Base-by-base conservation (phyloP, 2,888 invertebrate genomes). In the Smittia aterrima region DNA sequence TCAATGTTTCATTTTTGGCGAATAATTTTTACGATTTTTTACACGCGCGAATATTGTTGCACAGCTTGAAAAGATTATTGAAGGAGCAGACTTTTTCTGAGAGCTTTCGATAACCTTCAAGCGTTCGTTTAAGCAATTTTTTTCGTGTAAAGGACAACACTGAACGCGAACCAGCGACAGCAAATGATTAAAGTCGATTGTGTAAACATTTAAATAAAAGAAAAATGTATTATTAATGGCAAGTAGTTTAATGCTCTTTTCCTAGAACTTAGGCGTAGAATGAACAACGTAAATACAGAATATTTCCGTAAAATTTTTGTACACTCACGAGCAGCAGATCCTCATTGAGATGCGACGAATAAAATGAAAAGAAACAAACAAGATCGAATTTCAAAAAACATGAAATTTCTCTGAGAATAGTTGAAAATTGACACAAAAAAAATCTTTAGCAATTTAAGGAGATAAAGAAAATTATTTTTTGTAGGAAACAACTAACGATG, bases 381-480 rank as follows among this genome's bases (percentile, higher is more conserved):
- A 66, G 18, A 25, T 27, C 27, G 24, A 24, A 24, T 24, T 66
- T 38, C 16, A 13, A 6, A 11, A n/a, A n/a, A n/a, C n/a, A 9
- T 32, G 32, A 9, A 3, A 9, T 32, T 32, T 32, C 32, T 3
- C 32, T 32, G 32, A 32, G n/a, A 40, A 20, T 32, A 66, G 40
- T 20, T 66, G 40, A 20, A 47, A 47, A 47, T 47, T 47, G 47
- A 47, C 16, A 38, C 38, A 38, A 4, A 38, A 47, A 32, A 32
- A 6, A 13, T 47, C n/a, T 47, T 11, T 47, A 47, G 47, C 38
- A 67, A 41, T 67, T n/a, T 47, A 47, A 68, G 41, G 11, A n/a
- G 18, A 40, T 24, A 68, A 24, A 40, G 41, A 68, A 68, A 68
- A 24, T 41, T 68, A 68, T 68, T 68, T 68, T 68, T 68, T 68